phyloP scores from a whole-genome alignment of 1,140 invertebrate species.

The Lucilia cuprina region DNA sequence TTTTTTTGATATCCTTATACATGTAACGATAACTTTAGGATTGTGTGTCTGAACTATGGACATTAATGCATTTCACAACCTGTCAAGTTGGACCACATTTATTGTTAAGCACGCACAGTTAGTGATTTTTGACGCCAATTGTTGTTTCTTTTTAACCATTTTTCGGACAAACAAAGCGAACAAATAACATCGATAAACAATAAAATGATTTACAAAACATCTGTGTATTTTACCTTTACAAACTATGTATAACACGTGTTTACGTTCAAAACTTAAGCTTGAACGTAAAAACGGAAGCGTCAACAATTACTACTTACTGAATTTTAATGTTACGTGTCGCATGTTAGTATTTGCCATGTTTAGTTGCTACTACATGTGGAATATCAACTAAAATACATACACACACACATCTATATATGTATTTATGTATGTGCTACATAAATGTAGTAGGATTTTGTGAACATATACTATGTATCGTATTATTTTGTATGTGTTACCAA shows the following conservation, averaged over 20 bases:
- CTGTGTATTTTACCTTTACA: not conserved
- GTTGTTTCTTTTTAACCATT: not conserved
- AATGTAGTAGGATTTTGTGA: not conserved
- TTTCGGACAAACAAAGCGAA: not conserved
- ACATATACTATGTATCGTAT: not conserved
- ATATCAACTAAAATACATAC: no score
- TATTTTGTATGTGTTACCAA: not conserved
- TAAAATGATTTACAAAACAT: conserved; percentile 19
- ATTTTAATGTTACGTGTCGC: conserved; percentile 17
- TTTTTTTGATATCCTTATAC: not conserved
- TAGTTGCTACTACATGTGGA: no score
- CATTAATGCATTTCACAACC: conserved; percentile 33
- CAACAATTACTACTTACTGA: conserved; percentile 14
- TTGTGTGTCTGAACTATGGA: not conserved
- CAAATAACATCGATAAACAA: conserved; percentile 9
- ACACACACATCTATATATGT: not conserved
- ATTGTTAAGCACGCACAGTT: conserved; percentile 19
- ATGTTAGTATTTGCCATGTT: no score
- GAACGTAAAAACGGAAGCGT: conserved; percentile 4
- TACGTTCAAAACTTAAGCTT: not conserved
- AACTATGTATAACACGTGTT: not conserved
- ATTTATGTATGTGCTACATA: not conserved
- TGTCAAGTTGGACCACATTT: conserved; percentile 21
- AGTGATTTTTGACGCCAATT: conserved; percentile 33
- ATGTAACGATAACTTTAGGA: not conserved